Evolutionary conservation across 1,140 invertebrate species (phyloP).

Genomic region (Popillia japonica): DNA sequence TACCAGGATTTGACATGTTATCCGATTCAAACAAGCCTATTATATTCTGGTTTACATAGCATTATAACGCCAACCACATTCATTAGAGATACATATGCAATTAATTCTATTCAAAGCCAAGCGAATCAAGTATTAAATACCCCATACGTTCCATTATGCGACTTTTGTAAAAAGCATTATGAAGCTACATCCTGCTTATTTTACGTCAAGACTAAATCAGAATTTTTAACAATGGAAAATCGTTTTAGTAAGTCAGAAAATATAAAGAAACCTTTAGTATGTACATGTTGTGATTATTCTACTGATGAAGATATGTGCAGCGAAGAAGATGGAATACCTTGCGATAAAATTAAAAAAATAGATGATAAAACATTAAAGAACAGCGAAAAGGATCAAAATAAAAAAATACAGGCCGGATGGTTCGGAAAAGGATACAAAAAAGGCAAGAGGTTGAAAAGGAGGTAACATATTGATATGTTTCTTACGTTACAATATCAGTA

Average conservation of each 20-base stretch:
- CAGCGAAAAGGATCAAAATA: slow-evolving; percentile 51
- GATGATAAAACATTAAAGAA: slow-evolving; percentile 49
- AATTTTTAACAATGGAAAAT: slow-evolving; percentile 59
- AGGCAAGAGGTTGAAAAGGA: slow-evolving; percentile 58
- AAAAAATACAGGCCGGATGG: slow-evolving; percentile 66
- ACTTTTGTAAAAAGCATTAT: slow-evolving; percentile 66
- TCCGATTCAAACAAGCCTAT: slow-evolving; percentile 61
- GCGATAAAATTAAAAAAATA: slow-evolving; percentile 43
- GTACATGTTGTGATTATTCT: slow-evolving; percentile 66
- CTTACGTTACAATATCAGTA: slow-evolving; percentile 36
- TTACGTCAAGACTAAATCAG: slow-evolving; percentile 61
- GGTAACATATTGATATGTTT: slow-evolving; percentile 36
- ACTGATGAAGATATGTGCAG: slow-evolving; percentile 56
- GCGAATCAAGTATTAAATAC: neutral
- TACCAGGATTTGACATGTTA: slow-evolving; percentile 63
- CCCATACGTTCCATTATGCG: slow-evolving; percentile 54
- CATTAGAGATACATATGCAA: slow-evolving; percentile 51
- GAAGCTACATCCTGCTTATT: slow-evolving; percentile 65
- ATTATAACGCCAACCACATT: slow-evolving; percentile 67
- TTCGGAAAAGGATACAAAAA: slow-evolving; percentile 69
- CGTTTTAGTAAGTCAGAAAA: slow-evolving; percentile 62
- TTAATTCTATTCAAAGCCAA: slow-evolving; percentile 51
- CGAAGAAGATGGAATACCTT: slow-evolving; percentile 54
- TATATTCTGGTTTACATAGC: slow-evolving; percentile 70
- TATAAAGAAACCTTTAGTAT: slow-evolving; percentile 59